Percentiles rank a stretch among this genome's conserved stretches.
Conservation (phyloP, 2,888 invertebrate genomes). For the Agrenia bidenticulata region DNA sequence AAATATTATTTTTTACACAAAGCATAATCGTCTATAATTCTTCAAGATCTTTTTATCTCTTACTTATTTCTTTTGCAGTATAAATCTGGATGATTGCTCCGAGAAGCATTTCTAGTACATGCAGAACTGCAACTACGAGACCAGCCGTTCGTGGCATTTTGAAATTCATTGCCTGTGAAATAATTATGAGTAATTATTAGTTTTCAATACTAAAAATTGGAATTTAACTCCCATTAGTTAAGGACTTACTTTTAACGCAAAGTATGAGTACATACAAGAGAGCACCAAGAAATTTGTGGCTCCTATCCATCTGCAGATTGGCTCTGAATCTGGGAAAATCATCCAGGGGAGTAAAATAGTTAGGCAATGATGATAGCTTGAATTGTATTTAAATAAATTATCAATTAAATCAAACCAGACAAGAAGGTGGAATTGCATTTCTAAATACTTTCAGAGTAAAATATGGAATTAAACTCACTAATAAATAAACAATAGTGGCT, state of each 20-base stretch:
- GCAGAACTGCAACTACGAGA: conserved; percentile 32
- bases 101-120: conserved; percentile 42
- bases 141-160: conserved; percentile 34
- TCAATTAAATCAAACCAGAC: conserved; percentile 1
- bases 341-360: conserved; percentile 39
- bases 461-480: conserved; percentile 17
- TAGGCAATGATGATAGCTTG: conserved; percentile 37
- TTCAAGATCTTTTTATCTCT: background rate
- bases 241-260: conserved; percentile 38
- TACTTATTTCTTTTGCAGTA: conserved; percentile 40
- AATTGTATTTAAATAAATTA: background rate
- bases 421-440: background rate
- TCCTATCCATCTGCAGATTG: conserved; percentile 40
- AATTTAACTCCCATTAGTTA: too few species aligned
- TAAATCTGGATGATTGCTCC: conserved; percentile 40
- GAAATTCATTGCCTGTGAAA: conserved; percentile 36
- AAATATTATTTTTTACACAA: too few species aligned
- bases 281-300: conserved; percentile 35
- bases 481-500: conserved; percentile 41
- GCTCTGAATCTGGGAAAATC: conserved; percentile 44
- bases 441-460: too few species aligned
- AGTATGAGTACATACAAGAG: conserved; percentile 38
- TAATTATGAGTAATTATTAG: conserved; percentile 1
- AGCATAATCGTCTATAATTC: background rate
- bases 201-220: background rate